These are phyloP conservation scores for Gallinago nigripennis DNA, from an alignment of 2,797 vertebrate genomes.

Conservation along the genomic window DNA sequence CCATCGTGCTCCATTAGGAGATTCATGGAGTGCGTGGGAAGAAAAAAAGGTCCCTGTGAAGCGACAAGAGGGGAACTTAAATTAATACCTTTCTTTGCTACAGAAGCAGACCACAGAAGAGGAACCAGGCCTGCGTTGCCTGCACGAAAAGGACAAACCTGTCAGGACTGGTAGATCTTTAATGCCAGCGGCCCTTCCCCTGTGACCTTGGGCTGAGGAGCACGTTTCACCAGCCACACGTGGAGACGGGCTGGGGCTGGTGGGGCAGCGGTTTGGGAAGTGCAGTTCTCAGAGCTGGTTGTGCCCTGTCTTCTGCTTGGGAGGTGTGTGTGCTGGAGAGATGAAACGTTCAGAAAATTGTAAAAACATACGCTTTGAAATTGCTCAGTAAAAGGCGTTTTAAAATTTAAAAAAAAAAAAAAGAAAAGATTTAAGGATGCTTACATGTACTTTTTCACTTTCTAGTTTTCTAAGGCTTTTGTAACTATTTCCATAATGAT, in stretches of 20 bases:
- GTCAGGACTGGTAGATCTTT: neutral
- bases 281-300: neutral
- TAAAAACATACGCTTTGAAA: neutral
- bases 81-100: neutral
- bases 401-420: neutral
- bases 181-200: neutral
- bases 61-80: neutral
- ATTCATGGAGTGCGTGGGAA: rapidly evolving
- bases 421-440: neutral
- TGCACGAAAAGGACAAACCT: neutral
- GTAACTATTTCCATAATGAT: neutral
- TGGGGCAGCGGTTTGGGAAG: neutral
- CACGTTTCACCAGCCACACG: rapidly evolving
- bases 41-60: neutral
- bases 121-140: neutral
- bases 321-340: neutral
- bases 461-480: neutral
- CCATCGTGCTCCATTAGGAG: neutral
- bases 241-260: neutral
- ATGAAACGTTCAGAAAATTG: rapidly evolving
- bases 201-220: neutral
- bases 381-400: neutral
- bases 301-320: neutral
- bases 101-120: neutral
- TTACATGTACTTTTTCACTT: neutral